Evolutionary conservation across 2,888 invertebrate genomes (phyloP).

Genomic region (Yponomeuta cagnagella): DNA sequence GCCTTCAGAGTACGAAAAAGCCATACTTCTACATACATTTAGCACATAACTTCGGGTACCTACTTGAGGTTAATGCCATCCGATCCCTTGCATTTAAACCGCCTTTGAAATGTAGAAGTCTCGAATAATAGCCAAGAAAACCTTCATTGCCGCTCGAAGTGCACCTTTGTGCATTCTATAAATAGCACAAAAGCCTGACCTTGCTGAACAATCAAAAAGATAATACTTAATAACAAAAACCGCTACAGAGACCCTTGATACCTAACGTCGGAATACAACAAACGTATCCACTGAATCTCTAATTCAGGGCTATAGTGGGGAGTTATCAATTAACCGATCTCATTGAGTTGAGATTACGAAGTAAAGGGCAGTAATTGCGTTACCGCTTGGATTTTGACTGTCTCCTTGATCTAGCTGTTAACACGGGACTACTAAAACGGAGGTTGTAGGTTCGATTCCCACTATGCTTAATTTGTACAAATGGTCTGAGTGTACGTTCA

Average conservation of each 20-base stretch:
- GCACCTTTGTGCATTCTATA: not conserved
- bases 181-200: not conserved
- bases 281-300: not conserved
- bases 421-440: no score
- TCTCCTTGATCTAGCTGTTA: no score
- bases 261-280: not conserved
- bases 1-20: no score
- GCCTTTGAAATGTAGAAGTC: no score
- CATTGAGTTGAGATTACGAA: not conserved
- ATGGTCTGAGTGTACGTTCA: no score
- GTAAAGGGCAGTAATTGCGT: not conserved
- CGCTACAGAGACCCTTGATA: not conserved
- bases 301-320: not conserved
- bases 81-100: no score
- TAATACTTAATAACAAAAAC: not conserved
- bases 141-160: not conserved
- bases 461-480: no score
- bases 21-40: no score
- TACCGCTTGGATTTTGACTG: no score
- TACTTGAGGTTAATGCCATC: no score
- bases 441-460: no score
- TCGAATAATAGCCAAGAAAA: not conserved
- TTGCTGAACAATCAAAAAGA: not conserved
- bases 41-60: no score
- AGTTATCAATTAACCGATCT: not conserved